phyloP scores from a whole-genome alignment of 1,140 invertebrate genomes.

The Harpegnathos saltator region DNA sequence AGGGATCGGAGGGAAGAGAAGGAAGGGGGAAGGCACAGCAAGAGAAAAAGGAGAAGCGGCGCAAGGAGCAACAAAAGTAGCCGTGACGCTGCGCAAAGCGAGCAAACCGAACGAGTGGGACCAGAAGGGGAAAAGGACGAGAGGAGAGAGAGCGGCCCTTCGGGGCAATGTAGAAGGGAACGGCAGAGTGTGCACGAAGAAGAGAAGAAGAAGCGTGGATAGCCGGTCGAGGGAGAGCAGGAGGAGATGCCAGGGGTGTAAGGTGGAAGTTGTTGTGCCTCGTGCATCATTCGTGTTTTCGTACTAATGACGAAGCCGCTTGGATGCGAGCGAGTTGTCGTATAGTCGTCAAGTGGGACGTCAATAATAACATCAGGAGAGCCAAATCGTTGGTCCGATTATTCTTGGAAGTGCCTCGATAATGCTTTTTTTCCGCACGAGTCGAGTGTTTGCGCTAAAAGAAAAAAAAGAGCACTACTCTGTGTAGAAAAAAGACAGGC shows the following conservation, averaged over 20 bases:
- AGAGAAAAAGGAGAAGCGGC: constrained; percentile 63
- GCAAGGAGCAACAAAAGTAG: constrained; percentile 78
- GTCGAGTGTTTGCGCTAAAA: too few species aligned
- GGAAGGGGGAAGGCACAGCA: constrained; percentile 67
- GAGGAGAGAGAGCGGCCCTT: constrained; percentile 68
- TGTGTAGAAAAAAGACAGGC: too few species aligned
- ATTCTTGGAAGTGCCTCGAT: too few species aligned
- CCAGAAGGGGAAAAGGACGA: constrained; percentile 75
- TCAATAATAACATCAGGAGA: not conserved
- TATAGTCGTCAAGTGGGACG: not conserved
- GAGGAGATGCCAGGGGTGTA: constrained; percentile 71
- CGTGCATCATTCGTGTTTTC: constrained; percentile 20
- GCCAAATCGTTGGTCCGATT: not conserved
- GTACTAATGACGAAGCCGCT: constrained; percentile 5
- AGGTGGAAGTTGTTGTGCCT: constrained; percentile 63
- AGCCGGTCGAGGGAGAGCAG: not conserved
- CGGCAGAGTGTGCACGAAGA: constrained; percentile 64
- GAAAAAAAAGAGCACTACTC: too few species aligned
- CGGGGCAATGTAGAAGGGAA: constrained; percentile 69
- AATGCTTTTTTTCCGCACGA: too few species aligned
- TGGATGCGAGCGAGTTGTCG: not conserved
- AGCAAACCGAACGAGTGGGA: constrained; percentile 65
- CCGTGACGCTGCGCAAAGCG: constrained; percentile 77
- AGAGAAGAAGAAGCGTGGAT: constrained; percentile 47
- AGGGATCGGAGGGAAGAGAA: constrained; percentile 51